phyloP scores from a whole-genome alignment of 2,888 invertebrate genomes.

The Dicyrtoma fusca region DNA sequence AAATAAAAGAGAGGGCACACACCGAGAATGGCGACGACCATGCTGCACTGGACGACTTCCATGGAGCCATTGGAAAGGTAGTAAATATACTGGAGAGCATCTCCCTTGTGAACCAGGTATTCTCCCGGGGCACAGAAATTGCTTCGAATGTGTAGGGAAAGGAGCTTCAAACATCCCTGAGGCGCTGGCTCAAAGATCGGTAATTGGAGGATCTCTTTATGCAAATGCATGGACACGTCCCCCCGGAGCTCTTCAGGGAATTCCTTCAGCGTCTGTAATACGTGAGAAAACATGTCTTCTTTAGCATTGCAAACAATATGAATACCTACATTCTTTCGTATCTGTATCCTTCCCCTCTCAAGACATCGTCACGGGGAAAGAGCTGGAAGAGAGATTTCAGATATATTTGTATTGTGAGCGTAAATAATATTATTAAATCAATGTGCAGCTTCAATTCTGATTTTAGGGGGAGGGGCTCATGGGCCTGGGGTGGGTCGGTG shows the following conservation, averaged over 20 bases:
- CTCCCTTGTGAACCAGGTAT: slow-evolving; percentile 77
- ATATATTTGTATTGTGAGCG: no score
- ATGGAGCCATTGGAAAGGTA: slow-evolving; percentile 96
- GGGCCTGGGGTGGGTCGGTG: no score
- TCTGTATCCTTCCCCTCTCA: no score
- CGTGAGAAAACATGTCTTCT: background rate
- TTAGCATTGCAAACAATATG: background rate
- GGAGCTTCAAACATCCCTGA: slow-evolving; percentile 88
- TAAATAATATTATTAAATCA: no score
- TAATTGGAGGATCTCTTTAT: slow-evolving; percentile 88
- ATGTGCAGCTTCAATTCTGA: no score
- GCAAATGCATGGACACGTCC: slow-evolving; percentile 93
- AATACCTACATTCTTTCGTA: no score
- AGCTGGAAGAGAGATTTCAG: no score
- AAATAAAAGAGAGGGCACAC: slow-evolving; percentile 59
- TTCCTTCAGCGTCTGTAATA: slow-evolving; percentile 82
- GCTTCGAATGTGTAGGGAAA: slow-evolving; percentile 88
- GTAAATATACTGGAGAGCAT: slow-evolving; percentile 90
- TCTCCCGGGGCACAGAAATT: slow-evolving; percentile 97
- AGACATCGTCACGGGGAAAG: no score
- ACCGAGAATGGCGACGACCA: slow-evolving; percentile 97
- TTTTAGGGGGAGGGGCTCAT: no score
- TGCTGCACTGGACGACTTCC: slow-evolving; percentile 94
- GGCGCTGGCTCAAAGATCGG: slow-evolving; percentile 94
- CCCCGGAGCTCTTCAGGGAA: slow-evolving; percentile 95